A percentile compares a stretch with the other conserved stretches of the same genome.
phyloP scores from a whole-genome alignment of 2,888 invertebrate species.

The Hypselothyrea guttata region DNA sequence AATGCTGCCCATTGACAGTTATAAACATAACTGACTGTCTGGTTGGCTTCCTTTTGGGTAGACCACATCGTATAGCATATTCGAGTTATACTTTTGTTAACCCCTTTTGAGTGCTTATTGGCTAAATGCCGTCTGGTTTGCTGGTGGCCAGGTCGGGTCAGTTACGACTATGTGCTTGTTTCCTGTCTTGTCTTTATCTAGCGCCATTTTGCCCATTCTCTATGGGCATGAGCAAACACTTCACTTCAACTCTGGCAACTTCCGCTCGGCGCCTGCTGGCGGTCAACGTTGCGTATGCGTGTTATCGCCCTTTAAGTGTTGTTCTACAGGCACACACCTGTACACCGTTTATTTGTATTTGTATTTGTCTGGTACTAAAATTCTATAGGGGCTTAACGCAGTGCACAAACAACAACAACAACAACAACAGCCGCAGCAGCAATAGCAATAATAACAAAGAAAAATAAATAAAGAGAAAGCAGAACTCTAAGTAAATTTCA shows the following conservation, averaged over 20 bases:
- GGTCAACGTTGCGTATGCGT: conserved; percentile 57
- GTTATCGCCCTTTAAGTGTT: conserved; percentile 55
- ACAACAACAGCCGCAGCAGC: conserved; percentile 17
- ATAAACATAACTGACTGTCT: conserved; percentile 29
- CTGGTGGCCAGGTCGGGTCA: conserved; percentile 53
- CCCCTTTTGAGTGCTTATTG: conserved; percentile 20
- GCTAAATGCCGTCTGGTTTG: conserved; percentile 36
- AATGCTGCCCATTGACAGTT: conserved; percentile 6
- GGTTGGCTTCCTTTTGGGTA: conserved; percentile 25
- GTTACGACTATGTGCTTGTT: conserved; percentile 47
- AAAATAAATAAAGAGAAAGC: conserved; percentile 7
- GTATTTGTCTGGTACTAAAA: conserved; percentile 57
- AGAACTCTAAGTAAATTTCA: conserved; percentile 60
- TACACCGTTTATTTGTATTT: conserved; percentile 53
- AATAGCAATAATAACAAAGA: conserved; percentile 1
- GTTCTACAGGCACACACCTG: conserved; percentile 49
- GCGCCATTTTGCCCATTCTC: conserved; percentile 7
- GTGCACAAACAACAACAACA: too few species aligned
- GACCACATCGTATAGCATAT: conserved; percentile 37
- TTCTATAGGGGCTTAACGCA: conserved; percentile 38
- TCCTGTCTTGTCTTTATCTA: conserved; percentile 48
- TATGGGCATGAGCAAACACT: neutral
- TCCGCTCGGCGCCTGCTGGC: neutral
- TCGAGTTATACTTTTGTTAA: conserved; percentile 13
- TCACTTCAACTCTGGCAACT: neutral